A percentile compares a stretch with the other conserved stretches of the same genome.
phyloP scores from a whole-genome alignment of 2,113 vertebrate species.

The Blennius ocellaris region DNA sequence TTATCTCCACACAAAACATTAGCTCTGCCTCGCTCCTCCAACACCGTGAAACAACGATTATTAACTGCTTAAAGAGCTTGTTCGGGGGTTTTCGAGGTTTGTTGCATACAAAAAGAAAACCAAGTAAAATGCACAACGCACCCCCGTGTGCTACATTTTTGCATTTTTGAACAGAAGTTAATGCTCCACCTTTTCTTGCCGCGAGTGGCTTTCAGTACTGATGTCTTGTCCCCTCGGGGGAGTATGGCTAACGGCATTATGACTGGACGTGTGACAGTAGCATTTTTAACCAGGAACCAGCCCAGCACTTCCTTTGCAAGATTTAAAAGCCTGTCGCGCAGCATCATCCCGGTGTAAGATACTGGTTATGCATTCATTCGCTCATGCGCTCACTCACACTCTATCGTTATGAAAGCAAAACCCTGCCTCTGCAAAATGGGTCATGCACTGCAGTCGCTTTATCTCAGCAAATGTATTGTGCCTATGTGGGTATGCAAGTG shows the following conservation, averaged over 20 bases:
- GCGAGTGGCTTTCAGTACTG: slow-evolving; percentile 37
- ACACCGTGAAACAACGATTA: slow-evolving; percentile 71
- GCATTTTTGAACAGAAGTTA: slow-evolving; percentile 41
- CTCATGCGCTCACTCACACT: slow-evolving; percentile 45
- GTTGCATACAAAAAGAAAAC: slow-evolving; percentile 64
- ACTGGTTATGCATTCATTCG: slow-evolving; percentile 57
- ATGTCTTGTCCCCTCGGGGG: slow-evolving; percentile 14
- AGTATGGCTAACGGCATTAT: slow-evolving; percentile 64
- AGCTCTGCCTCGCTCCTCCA: slow-evolving; percentile 64
- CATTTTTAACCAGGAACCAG: slow-evolving; percentile 75
- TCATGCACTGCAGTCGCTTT: slow-evolving; percentile 77
- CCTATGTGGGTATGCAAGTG: slow-evolving; percentile 48
- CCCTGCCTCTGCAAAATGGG: slow-evolving; percentile 77
- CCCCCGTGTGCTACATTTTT: slow-evolving; percentile 14
- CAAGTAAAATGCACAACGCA: slow-evolving; percentile 52
- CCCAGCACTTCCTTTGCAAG: slow-evolving; percentile 78
- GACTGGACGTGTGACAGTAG: slow-evolving; percentile 65
- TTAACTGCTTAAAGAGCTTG: slow-evolving; percentile 69
- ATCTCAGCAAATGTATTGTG: slow-evolving; percentile 76
- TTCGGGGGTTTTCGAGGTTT: slow-evolving; percentile 59
- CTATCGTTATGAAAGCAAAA: slow-evolving; percentile 77
- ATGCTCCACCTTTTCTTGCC: slow-evolving; percentile 49
- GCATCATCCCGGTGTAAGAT: slow-evolving; percentile 59
- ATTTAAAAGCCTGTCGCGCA: slow-evolving; percentile 69
- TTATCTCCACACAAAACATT: slow-evolving; percentile 73